These are phyloP conservation scores for Muraenolepis orangiensis DNA, from an alignment of 2,797 vertebrate genomes.

Conservation along the genomic window DNA sequence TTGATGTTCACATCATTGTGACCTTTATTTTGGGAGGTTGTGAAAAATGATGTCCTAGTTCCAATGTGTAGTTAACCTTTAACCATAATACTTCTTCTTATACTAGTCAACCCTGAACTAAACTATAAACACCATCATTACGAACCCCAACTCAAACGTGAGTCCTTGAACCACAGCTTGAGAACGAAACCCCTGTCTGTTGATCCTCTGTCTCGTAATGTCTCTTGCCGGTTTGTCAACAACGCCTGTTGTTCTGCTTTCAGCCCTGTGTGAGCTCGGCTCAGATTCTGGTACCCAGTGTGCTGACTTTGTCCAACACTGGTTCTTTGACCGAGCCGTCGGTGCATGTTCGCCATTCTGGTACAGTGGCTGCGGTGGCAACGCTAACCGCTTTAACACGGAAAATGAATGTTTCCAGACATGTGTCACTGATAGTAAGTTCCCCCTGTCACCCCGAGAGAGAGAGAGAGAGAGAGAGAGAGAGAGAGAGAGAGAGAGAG, in stretches of 20 bases:
- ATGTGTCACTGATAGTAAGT: conserved; percentile 66
- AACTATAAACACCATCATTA: not conserved
- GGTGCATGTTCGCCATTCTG: conserved; percentile 71
- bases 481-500: too few species aligned
- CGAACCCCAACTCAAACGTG: not conserved
- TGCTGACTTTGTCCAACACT: conserved; percentile 48
- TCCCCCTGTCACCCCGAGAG: not conserved
- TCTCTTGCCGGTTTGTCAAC: not conserved
- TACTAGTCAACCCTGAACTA: too few species aligned
- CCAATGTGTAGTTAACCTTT: not conserved
- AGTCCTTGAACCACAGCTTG: not conserved
- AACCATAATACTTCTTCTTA: not conserved
- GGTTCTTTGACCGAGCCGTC: conserved; percentile 65
- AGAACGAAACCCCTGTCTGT: conserved; percentile 48
- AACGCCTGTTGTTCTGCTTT: conserved; percentile 60
- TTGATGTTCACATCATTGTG: too few species aligned
- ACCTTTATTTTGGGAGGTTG: not conserved
- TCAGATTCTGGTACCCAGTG: conserved; percentile 55
- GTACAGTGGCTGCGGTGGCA: conserved; percentile 73
- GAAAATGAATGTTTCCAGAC: conserved; percentile 67
- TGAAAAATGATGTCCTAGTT: too few species aligned
- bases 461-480: not conserved
- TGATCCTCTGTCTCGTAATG: not conserved
- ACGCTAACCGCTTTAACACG: conserved; percentile 71
- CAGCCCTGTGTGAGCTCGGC: conserved; percentile 65